Evolutionary conservation across 2,888 invertebrate species (phyloP).

Genomic region (Diplazon laetatorius): DNA sequence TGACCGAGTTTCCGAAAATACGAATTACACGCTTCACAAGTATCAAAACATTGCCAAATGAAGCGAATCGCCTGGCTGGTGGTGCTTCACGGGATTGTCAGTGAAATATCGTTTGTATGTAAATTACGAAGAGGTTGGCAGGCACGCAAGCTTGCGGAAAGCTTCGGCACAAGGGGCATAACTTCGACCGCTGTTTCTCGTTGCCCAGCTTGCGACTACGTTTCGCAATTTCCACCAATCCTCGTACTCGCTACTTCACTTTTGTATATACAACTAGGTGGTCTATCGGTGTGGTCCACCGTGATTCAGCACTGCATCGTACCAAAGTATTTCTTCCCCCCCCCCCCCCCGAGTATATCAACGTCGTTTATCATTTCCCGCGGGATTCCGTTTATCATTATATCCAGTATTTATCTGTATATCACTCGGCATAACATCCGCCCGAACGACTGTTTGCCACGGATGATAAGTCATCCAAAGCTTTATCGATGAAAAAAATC

Average conservation of each 20-base stretch:
- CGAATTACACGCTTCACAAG: no score
- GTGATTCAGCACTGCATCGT: conserved; percentile 51
- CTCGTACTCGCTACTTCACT: conserved; percentile 34
- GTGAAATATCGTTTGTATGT: conserved; percentile 62
- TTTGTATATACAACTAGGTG: conserved; percentile 14
- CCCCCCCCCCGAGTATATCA: conserved; percentile 44
- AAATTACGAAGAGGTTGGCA: conserved; percentile 57
- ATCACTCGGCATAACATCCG: conserved; percentile 1
- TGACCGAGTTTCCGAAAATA: conserved; percentile 9
- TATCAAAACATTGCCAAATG: conserved; percentile 50
- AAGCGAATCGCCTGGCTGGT: conserved; percentile 35
- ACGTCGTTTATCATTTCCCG: conserved; percentile 45
- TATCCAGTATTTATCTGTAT: conserved; percentile 11
- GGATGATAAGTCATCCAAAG: background rate
- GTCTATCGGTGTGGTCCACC: conserved; percentile 38
- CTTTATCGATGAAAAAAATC: background rate
- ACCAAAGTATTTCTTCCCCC: conserved; percentile 32
- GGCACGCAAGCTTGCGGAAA: conserved; percentile 49
- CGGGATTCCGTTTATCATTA: conserved; percentile 2
- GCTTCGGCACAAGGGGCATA: conserved; percentile 52
- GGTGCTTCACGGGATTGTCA: conserved; percentile 14
- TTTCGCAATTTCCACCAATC: conserved; percentile 40
- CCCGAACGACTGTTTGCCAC: background rate
- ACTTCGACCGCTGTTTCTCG: conserved; percentile 50
- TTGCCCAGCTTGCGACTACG: conserved; percentile 51